Evolutionary conservation across 2,113 vertebrate species (phyloP).

Genomic region (Strigops habroptila): DNA sequence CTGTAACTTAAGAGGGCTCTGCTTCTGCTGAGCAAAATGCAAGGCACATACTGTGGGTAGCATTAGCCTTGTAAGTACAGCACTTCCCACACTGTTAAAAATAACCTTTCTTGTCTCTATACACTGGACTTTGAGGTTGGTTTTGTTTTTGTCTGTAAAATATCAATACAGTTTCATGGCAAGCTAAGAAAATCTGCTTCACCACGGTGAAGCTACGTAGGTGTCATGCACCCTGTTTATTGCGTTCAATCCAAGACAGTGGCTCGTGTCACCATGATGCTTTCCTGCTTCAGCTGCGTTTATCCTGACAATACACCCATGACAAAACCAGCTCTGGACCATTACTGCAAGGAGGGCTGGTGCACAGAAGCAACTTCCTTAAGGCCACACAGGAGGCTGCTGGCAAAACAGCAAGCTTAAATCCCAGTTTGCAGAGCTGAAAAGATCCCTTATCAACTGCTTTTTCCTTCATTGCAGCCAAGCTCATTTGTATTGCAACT

Average conservation of each 20-base stretch:
- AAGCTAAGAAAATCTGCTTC: neutral
- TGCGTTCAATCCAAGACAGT: neutral
- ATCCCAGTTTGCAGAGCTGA: neutral
- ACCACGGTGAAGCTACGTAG: neutral
- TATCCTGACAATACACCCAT: neutral
- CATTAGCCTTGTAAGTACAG: slow-evolving; percentile 26
- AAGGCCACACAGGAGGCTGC: neutral
- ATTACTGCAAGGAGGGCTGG: neutral
- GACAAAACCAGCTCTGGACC: neutral
- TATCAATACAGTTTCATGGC: neutral
- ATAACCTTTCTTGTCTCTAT: slow-evolving; percentile 6
- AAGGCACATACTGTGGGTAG: neutral
- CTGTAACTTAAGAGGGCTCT: neutral
- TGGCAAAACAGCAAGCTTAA: neutral
- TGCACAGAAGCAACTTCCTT: neutral
- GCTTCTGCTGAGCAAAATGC: slow-evolving; percentile 13
- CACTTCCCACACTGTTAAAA: slow-evolving; percentile 45
- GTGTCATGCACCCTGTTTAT: too few relatives aligned
- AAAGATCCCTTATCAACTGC: neutral
- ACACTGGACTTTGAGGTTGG: rapidly evolving
- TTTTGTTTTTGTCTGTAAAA: neutral
- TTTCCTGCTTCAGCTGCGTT: neutral
- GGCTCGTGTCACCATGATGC: rapidly evolving
- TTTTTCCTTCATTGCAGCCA: neutral
- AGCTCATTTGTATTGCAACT: neutral